Evolutionary conservation across 1,140 invertebrate species (phyloP), one percentile per base, ranked within the genome.

Genomic region (Drosophila miranda): DNA sequence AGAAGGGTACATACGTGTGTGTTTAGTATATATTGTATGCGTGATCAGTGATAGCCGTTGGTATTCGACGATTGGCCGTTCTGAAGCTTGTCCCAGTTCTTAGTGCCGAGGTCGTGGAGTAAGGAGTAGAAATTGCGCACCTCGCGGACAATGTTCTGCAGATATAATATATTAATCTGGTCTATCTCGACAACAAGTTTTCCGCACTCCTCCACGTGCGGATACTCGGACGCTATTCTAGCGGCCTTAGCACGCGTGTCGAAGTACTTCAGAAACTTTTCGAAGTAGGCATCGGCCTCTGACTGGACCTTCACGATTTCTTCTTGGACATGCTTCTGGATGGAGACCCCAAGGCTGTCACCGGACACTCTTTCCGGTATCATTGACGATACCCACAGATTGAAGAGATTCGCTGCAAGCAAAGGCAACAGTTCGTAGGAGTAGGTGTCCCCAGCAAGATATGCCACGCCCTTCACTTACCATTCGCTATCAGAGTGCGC

Each of bases 61-160:
- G 19, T 19, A 19, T 19, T 19, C 19, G 19, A 19, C 19, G 19
- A 19, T 1, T 19, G 19, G 19, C 1, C 19, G 19, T 2, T 19
- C 19, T 19, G 19, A 49, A 99, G 98, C 92, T 99, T 99, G 90
- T 99, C 98, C 87, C 98, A 91, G 92, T 99, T 99, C 92, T 99
- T 99, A 68, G 96, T 96, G 51, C 99, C 97, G 83, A 99, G 95
- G 92, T 99, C 98, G 90, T 99, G 97, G 6, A 99, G 93, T 7
- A 97, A 96, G 71, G 97, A 98, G 91, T 99, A 99, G 87, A 98
- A 96, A 92, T 99, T 99, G 75, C 99, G 95, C 51, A 99, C 95
- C 93, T 99, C 98, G 75, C 96, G 96, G 92, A 99, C 95, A 5
- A 19, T 2, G 2, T 2, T 19, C 19, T 19, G 19, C 19, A 19